These are phyloP conservation scores for Ramazzottius varieornatus DNA, from an alignment of 2,888 invertebrate species.

Conservation along the genomic window DNA sequence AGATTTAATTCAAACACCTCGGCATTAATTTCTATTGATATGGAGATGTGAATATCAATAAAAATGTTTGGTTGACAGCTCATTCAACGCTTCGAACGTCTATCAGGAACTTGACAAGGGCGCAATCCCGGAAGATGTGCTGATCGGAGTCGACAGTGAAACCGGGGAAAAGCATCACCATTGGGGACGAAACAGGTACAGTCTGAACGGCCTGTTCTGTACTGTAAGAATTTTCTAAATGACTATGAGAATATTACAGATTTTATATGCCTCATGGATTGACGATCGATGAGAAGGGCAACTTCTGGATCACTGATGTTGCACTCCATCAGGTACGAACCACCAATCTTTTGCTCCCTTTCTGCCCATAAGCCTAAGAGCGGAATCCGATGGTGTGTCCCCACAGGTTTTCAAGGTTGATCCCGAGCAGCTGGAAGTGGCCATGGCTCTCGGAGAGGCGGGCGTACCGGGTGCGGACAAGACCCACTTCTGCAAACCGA, in stretches of 20 bases:
- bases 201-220: no score
- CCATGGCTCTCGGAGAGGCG: background rate
- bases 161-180: background rate
- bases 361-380: no score
- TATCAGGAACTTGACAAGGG: background rate
- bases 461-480: background rate
- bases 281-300: background rate
- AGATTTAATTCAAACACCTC: background rate
- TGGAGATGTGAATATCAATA: background rate
- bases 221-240: no score
- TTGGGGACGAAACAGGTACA: background rate
- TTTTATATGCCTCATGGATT: background rate
- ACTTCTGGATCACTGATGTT: constrained; percentile 1
- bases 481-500: background rate
- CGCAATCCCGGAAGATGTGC: background rate
- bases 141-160: background rate
- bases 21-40: background rate
- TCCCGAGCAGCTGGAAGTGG: background rate
- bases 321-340: background rate
- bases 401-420: background rate
- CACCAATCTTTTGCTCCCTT: no score
- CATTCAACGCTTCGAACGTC: background rate
- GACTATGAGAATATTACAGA: no score
- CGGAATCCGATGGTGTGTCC: background rate
- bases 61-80: background rate